Evolutionary conservation across 2,888 invertebrate genomes (phyloP), one percentile per base, ranked within the genome.

Genomic region (Dromius quadrimaculatus): DNA sequence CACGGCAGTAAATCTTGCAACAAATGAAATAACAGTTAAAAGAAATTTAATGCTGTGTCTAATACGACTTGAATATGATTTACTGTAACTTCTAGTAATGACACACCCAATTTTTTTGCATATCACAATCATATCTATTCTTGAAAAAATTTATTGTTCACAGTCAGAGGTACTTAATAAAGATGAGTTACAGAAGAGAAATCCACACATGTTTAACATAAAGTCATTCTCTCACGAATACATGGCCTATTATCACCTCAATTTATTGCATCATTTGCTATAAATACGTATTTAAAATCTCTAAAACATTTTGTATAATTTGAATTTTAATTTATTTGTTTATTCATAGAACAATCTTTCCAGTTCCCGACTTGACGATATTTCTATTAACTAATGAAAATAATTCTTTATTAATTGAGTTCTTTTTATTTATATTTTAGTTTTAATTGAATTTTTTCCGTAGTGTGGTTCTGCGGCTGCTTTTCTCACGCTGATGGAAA

Each of bases 161-260:
- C 57, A 34, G 57, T 4, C 57, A 50, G n/a, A 32, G 28, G 36
- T 11, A 13, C 64, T 64, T 64, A 64, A 64, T 50, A 64, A 47
- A 64, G 38, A 45, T 50, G 64, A 64, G 38, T 47, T 64, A 64
- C 50, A 8, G 11, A 17, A 63, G 32, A 32, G 45, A 64, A 47
- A 47, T 50, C n/a, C 45, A 20, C 47, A 64, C 9, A 41, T 64
- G 64, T 64, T 57, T 66, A 68, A 32, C 57, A 68, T 68, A 59
- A 68, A 68, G 20, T 45, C 36, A 68, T 68, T 68, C 68, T 68
- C 68, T 68, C 68, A 59, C 68, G 45, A 66, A 66, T 57, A 66
- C 23, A 32, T 59, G 68, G 59, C 23, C 68, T 59, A 68, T 68
- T 68, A 68, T 68, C 19, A 59, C 59, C 20, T 8, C 59, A 68